phyloP scores from a whole-genome alignment of 2,888 invertebrate genomes.

The Branchellion lobata region DNA sequence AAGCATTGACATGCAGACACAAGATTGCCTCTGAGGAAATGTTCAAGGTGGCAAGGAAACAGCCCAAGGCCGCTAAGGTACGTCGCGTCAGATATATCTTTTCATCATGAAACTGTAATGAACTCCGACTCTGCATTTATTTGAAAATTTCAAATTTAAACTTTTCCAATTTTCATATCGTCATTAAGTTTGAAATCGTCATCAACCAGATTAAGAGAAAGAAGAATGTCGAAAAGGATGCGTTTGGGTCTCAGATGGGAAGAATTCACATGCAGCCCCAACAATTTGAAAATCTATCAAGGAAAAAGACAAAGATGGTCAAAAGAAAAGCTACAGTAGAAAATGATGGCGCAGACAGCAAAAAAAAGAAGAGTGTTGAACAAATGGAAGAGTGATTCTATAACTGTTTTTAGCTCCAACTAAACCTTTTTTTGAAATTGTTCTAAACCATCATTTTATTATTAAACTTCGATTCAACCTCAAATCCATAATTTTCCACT shows the following conservation, averaged over 20 bases:
- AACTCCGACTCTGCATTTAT: too few species aligned
- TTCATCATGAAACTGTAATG: too few species aligned
- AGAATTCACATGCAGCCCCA: constrained; percentile 90
- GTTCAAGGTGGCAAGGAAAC: constrained; percentile 59
- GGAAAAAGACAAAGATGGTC: constrained; percentile 64
- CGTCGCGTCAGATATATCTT: constrained; percentile 16
- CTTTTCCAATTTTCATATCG: too few species aligned
- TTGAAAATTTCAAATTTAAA: too few species aligned
- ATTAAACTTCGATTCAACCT: too few species aligned
- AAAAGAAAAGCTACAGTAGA: constrained; percentile 50
- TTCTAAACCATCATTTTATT: too few species aligned
- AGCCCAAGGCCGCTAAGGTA: constrained; percentile 60
- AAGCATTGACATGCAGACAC: constrained; percentile 71
- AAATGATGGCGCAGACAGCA: background rate
- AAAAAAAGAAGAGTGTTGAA: background rate
- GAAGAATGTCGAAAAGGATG: constrained; percentile 86
- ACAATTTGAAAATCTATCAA: constrained; percentile 79
- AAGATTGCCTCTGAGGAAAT: constrained; percentile 86
- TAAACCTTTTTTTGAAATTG: too few species aligned
- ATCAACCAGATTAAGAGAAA: constrained; percentile 71
- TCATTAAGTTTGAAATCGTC: too few species aligned
- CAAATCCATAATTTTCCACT: too few species aligned
- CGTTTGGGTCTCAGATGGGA: constrained; percentile 83
- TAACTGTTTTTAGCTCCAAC: too few species aligned
- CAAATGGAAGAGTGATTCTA: too few species aligned